Evolutionary conservation across 2,888 invertebrate genomes (phyloP), one percentile per base, ranked within the genome.

Genomic region (Sinotaia quadrata): DNA sequence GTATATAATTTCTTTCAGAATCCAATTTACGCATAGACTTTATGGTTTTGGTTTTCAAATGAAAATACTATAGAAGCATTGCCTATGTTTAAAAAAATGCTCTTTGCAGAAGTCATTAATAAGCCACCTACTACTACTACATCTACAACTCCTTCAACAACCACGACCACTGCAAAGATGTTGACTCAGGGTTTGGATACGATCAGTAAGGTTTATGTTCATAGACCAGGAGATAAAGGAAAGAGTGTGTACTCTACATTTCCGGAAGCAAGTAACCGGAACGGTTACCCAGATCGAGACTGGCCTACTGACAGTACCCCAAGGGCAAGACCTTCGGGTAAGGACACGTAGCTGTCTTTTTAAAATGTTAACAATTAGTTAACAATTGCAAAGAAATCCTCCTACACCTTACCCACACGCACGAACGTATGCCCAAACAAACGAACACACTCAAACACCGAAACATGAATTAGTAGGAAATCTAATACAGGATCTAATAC

Each of bases 61-160:
- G n/a, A n/a, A n/a, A n/a, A n/a, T n/a, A n/a, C n/a, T n/a, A n/a
- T n/a, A n/a, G n/a, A n/a, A n/a, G n/a, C n/a, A n/a, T n/a, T n/a
- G n/a, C n/a, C n/a, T n/a, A n/a, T n/a, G n/a, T n/a, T n/a, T n/a
- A n/a, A n/a, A n/a, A n/a, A n/a, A n/a, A n/a, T 47, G 8, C 47
- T 7, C 18, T 44, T 54, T 34, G 34, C 47, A 68, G 68, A 62
- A 33, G 49, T 62, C 4, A 27, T 29, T 2, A 61, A 61, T n/a
- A 68, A 44, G 15, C 60, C 60, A 29, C 68, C 68, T 10, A 54
- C 61, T 18, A 56, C 61, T 12, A 34, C 68, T 12, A 68, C 62
- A 8, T 47, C 68, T 1, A 60, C 58, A 15, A 49, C 68, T 5
- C 52, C 61, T 2, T 18, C 54, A 5, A 54, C 61, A 5, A 47